phyloP scores from a whole-genome alignment of 2,113 vertebrate species.

The Asarcornis scutulata region DNA sequence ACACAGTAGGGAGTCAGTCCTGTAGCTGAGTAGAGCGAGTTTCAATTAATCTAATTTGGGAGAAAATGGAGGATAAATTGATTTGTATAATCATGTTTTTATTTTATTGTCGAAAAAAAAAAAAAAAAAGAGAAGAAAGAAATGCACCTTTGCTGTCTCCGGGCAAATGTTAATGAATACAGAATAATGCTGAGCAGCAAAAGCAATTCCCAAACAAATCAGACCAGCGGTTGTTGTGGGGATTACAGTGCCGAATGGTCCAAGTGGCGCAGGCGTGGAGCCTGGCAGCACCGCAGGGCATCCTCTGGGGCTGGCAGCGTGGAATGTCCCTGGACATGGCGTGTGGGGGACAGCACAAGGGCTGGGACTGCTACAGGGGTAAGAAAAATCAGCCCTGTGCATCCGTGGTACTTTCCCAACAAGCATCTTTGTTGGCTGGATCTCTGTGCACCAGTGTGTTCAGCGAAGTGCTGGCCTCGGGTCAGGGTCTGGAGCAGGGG shows the following conservation, averaged over 20 bases:
- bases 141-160: neutral
- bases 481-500: neutral
- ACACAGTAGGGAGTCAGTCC: neutral
- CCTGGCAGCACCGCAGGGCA: neutral
- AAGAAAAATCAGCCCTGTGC: neutral
- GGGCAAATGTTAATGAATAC: neutral
- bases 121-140: neutral
- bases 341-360: accelerated
- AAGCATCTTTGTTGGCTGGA: neutral
- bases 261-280: neutral
- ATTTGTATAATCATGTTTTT: neutral
- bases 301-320: neutral
- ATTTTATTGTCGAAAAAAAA: neutral
- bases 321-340: neutral
- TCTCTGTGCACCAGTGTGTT: neutral
- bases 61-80: neutral
- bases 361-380: neutral
- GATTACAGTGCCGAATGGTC: neutral
- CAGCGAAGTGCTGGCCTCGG: neutral
- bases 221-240: neutral
- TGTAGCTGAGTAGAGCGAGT: neutral
- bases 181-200: neutral
- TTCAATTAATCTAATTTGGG: neutral
- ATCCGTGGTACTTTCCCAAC: neutral
- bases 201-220: conserved; percentile 11